These are phyloP conservation scores for Alitta virens DNA, from an alignment of 2,888 invertebrate species.

Conservation along the genomic window DNA sequence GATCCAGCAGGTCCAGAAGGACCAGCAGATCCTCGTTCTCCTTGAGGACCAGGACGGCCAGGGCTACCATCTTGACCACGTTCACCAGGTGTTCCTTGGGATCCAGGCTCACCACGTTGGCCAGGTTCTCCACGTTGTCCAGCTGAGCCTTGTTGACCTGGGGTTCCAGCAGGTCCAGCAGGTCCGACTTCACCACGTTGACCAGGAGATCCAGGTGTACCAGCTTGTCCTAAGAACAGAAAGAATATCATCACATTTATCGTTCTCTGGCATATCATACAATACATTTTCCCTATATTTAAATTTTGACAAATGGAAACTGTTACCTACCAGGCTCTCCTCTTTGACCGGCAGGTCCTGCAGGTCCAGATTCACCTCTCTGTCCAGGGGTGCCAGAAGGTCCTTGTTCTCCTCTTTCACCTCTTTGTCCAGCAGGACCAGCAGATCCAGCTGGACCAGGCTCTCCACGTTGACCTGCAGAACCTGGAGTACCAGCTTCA, in stretches of 20 bases:
- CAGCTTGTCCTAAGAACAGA: constrained; percentile 14
- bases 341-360: constrained; percentile 21
- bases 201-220: constrained; percentile 6
- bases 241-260: too few relatives aligned
- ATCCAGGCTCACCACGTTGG: not conserved
- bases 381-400: constrained; percentile 13
- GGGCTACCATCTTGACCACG: constrained; percentile 10
- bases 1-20: not conserved
- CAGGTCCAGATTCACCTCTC: constrained; percentile 3
- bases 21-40: not conserved
- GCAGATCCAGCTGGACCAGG: constrained; percentile 13
- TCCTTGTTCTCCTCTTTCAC: constrained; percentile 2
- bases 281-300: too few relatives aligned
- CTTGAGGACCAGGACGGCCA: constrained; percentile 19
- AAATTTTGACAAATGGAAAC: too few relatives aligned
- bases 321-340: constrained; percentile 16
- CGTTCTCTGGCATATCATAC: too few relatives aligned
- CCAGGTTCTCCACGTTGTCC: constrained; percentile 25
- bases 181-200: constrained; percentile 23
- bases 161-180: constrained; percentile 18
- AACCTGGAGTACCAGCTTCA: not conserved
- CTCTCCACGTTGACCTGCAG: not conserved
- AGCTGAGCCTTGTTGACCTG: constrained; percentile 18
- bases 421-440: constrained; percentile 9
- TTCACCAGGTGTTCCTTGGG: not conserved